A percentile compares a stretch with the other conserved stretches of the same genome.
These are phyloP conservation scores for Archilochus colubris DNA, from an alignment of 2,113 vertebrate genomes.

Conservation along the genomic window DNA sequence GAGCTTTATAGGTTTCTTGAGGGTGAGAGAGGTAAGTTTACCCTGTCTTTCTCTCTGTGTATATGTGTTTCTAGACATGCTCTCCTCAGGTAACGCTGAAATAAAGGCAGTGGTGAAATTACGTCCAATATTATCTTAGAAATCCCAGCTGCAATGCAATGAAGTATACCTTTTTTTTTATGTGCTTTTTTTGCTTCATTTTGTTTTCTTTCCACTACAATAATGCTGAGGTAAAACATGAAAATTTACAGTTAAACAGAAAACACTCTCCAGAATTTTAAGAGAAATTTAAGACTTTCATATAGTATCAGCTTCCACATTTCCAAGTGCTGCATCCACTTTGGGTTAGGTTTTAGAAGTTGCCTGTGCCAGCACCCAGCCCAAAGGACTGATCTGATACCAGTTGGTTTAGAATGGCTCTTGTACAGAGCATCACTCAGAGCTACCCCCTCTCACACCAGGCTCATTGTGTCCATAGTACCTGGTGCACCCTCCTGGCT, in stretches of 20 bases:
- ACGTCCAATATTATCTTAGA: background rate
- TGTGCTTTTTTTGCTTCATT: background rate
- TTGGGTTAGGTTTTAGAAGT: background rate
- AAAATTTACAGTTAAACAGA: background rate
- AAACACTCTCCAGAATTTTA: constrained; percentile 17
- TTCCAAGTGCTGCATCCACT: background rate
- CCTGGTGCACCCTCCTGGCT: background rate
- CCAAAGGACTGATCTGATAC: background rate
- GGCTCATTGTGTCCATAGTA: background rate
- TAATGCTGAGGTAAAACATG: background rate
- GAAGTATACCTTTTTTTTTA: background rate
- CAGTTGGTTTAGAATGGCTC: background rate
- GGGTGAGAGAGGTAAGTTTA: background rate
- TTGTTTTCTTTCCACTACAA: background rate
- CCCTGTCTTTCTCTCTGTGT: background rate
- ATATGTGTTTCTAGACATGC: background rate
- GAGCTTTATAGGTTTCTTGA: background rate
- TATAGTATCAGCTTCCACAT: background rate
- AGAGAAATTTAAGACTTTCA: background rate
- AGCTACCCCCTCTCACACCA: background rate
- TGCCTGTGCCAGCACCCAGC: background rate
- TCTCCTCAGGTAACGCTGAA: background rate
- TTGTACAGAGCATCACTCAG: background rate
- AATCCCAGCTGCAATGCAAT: background rate
- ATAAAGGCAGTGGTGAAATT: background rate